Evolutionary conservation across 2,888 invertebrate genomes (phyloP).

Genomic region (Leptothorax acervorum): DNA sequence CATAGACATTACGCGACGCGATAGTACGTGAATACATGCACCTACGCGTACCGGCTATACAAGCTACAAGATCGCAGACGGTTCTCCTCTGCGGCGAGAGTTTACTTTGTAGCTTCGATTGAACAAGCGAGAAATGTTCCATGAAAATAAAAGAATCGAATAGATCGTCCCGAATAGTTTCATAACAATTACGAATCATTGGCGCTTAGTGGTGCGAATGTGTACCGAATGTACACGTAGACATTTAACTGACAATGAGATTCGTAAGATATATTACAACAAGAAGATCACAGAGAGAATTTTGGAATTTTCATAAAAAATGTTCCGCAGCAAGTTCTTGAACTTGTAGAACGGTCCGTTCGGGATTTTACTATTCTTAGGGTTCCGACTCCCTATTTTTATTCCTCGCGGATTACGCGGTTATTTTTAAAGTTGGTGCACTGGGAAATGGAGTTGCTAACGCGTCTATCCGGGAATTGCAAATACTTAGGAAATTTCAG

Average conservation of each 20-base stretch:
- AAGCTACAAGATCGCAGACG: slow-evolving; percentile 2
- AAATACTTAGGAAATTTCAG: slow-evolving; percentile 34
- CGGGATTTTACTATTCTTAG: not conserved
- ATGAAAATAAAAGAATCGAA: slow-evolving; percentile 1
- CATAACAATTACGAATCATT: not conserved
- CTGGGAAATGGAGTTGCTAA: not conserved
- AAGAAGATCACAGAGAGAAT: not conserved
- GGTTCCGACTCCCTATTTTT: not conserved
- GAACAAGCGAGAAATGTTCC: not conserved
- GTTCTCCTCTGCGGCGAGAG: not conserved
- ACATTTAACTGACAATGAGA: not conserved
- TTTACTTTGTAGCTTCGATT: not conserved
- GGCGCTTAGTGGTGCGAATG: not conserved
- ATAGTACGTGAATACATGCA: slow-evolving; percentile 36
- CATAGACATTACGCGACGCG: slow-evolving; percentile 60
- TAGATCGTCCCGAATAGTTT: not conserved
- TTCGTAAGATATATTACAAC: not conserved
- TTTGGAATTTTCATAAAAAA: not conserved
- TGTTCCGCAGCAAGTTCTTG: not conserved
- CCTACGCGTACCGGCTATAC: slow-evolving; percentile 10
- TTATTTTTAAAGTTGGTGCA: slow-evolving; percentile 8
- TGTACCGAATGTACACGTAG: not conserved
- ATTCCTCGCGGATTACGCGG: not conserved
- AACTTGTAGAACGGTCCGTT: not conserved
- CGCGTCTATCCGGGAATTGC: not conserved